Evolutionary conservation across 2,888 invertebrate genomes (phyloP).

Genomic region (Philhelius pedissequus): DNA sequence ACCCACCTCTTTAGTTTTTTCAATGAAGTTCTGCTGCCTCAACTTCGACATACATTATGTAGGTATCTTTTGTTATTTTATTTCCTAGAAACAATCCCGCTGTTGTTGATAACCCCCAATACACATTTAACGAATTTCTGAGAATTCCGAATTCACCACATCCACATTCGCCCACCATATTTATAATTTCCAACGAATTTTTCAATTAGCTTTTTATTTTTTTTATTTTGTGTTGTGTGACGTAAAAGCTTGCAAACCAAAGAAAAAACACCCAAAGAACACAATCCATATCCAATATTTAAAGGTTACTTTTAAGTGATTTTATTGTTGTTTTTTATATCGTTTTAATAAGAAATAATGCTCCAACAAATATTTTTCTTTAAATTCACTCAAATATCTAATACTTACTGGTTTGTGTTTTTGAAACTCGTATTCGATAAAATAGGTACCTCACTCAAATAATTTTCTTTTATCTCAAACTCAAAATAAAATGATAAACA

Average conservation of each 20-base stretch:
- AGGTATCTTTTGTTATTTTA: neutral
- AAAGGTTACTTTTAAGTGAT: conserved; percentile 1
- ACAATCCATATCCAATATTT: neutral
- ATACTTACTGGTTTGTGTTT: conserved; percentile 1
- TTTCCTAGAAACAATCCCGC: neutral
- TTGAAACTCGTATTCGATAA: neutral
- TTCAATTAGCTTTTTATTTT: neutral
- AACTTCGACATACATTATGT: neutral
- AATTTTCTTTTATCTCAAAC: neutral
- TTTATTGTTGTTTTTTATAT: neutral
- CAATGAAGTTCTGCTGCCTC: neutral
- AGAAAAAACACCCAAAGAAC: conserved; percentile 30
- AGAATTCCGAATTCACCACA: neutral
- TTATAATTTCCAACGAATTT: conserved; percentile 40
- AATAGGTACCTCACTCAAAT: neutral
- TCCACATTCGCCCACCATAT: neutral
- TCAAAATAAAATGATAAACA: neutral
- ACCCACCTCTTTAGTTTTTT: neutral
- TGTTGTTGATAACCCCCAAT: neutral
- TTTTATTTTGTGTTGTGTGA: conserved; percentile 21
- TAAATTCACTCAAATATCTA: conserved; percentile 3
- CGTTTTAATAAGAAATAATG: neutral
- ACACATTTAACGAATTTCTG: neutral
- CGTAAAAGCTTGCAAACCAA: conserved; percentile 28
- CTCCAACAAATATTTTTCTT: no score